phyloP scores from a whole-genome alignment of 1,140 invertebrate species.

The Branchinecta lynchi region DNA sequence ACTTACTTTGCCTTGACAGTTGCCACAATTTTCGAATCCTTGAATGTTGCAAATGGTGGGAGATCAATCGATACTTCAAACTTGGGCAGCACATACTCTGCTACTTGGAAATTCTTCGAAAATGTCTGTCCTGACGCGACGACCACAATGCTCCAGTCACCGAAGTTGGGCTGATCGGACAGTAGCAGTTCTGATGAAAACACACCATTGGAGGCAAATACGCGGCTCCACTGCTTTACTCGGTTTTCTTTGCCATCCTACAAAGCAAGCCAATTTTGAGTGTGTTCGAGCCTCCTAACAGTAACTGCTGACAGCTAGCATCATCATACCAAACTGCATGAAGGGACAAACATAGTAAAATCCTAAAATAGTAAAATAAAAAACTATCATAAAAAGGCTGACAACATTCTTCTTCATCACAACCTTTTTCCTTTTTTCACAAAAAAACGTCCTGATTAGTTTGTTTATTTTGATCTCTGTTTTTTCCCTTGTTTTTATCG shows the following conservation, averaged over 20 bases:
- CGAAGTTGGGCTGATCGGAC: slow-evolving; percentile 67
- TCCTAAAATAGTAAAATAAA: too few species aligned
- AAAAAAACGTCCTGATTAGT: too few species aligned
- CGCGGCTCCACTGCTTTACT: slow-evolving; percentile 59
- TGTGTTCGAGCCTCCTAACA: background rate
- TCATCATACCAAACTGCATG: too few species aligned
- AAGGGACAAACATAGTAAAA: too few species aligned
- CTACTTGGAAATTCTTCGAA: slow-evolving; percentile 56
- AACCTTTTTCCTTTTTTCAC: too few species aligned
- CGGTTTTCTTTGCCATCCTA: slow-evolving; percentile 61
- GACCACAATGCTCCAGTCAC: slow-evolving; percentile 72
- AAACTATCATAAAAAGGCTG: too few species aligned
- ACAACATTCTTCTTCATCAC: too few species aligned
- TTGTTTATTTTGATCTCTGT: too few species aligned
- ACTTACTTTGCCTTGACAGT: slow-evolving; percentile 67
- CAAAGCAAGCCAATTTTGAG: slow-evolving; percentile 22
- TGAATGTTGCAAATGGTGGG: slow-evolving; percentile 60
- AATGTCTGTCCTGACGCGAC: slow-evolving; percentile 44
- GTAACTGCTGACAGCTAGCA: too few species aligned
- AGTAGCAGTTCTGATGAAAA: slow-evolving; percentile 61
- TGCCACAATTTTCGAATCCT: slow-evolving; percentile 53
- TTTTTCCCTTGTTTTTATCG: too few species aligned
- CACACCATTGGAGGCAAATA: slow-evolving; percentile 52
- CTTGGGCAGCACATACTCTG: slow-evolving; percentile 82
- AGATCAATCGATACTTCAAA: slow-evolving; percentile 71